Base-by-base conservation (phyloP, 2,888 invertebrate genomes). In the Gari tellinella region DNA sequence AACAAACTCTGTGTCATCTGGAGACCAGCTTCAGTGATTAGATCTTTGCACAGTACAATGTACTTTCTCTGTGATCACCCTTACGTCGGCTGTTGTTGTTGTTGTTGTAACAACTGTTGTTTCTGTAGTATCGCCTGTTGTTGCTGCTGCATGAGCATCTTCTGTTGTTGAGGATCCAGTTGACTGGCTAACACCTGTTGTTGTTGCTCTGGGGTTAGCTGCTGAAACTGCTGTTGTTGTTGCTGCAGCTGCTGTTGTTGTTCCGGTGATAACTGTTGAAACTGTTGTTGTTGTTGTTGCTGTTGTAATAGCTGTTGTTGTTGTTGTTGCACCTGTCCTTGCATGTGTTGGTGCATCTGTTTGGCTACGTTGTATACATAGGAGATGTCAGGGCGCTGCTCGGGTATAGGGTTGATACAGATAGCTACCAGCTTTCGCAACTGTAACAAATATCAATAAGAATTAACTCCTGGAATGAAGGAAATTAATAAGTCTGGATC, bases 341-440 rank as follows among this genome's bases (percentile, higher is more conserved):
- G 81, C 49, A 80, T 69, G 26, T 80, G 70, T 41, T 78, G 79
- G 70, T 91, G 90, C 92, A 93, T 93, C 66, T 91, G 88, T 72
- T 90, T 88, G 5, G 94, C 93, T 15, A 93, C 89, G 46, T 88
- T 86, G 80, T 93, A 92, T 10, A 94, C 92, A 77, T 93, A 90
- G 23, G 86, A 85, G 57, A 94, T 93, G 83, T 93, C 93, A 4
- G 94, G 94, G 17, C 94, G 88, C 58, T 92, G 91, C 55, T 92
- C 91, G 7, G 94, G 93, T 62, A 93, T 92, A 0, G 93, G 92
- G 82, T 92, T 92, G 60, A 94, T 93, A 83, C 94, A 94, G 40
- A 89, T 85, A 31, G 90, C 91, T 37, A 94, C 93, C 56, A 94
- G 84, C 40, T 90, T 87, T 41, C 93, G 89, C 77, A 94, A 86